Evolutionary conservation across 2,888 invertebrate genomes (phyloP), one percentile per base, ranked within the genome.

Genomic region (Galerucella nymphaeae): DNA sequence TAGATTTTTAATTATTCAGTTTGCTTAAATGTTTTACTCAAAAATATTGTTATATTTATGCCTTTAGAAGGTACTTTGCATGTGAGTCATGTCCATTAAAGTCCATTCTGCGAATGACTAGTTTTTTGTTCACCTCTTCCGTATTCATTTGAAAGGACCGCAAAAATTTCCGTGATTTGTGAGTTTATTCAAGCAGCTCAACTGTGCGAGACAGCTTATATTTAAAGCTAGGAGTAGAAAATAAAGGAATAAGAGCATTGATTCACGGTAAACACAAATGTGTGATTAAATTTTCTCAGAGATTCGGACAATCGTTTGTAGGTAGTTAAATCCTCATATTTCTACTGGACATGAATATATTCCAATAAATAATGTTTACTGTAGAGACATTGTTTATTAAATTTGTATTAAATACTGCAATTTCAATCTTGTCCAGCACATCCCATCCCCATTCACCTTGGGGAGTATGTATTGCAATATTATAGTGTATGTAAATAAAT

Each of bases 91-190:
- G 18, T 53, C 18, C 18, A 77, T 76, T 72, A 74, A 69, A 69
- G 42, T 66, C 69, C 59, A 76, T 77, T 70, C 72, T 66, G 61
- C 70, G 62, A 71, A 75, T 67, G 74, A 73, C 63, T 75, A 74
- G 71, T 66, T 73, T 77, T 77, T 77, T 74, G 75, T 75, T 73
- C 42, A 71, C 71, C 73, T 73, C 64, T 59, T 57, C 62, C 53
- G 75, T 77, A 77, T 77, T 75, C 74, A 77, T 75, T 75, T 77
- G 72, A 69, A 70, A 77, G 76, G 75, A 71, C 67, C 65, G 53
- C 68, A 71, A 71, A 78, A 76, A 75, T 74, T 65, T n/a, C 65
- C 70, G 72, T 75, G 76, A 78, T 76, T 78, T 78, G 76, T 75
- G 76, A 76, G 76, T 76, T 75, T 74, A 76, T 76, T 78, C 75